Evolutionary conservation across 92 coral and sea anemone species (phyloP), one percentile per base, ranked within the genome.

Genomic region (Montipora capitata): DNA sequence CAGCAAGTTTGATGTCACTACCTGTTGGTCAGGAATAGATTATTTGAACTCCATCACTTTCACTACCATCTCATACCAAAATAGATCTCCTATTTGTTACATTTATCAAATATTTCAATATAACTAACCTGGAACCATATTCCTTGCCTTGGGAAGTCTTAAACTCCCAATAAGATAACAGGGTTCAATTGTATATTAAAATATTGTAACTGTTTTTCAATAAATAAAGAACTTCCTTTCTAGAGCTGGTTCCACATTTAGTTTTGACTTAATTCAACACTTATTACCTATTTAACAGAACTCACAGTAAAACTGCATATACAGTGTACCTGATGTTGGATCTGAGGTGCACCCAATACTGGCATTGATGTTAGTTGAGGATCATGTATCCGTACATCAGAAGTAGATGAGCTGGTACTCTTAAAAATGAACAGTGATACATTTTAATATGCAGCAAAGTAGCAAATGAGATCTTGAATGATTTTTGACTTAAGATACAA

Each of bases 311-410:
- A 17, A 61, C 38, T 61, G 67, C 67, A 61, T 61, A 10, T 61
- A 17, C 10, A 17, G 67, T 16, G 79, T 51, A 74, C 62, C 43
- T 74, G 78, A 17, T 20, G 78, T 69, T 69, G 49, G 67, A 61
- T 61, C 67, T 61, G 67, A 61, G 67, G 67, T 61, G 67, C 67
- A 61, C 20, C 38, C 67, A 61, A 61, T 61, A 61, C 67, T 61
- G 67, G 67, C 67, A 61, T 61, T 61, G 67, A 15, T 61, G 67
- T 61, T 61, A 17, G 67, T 61, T 61, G 67, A 61, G 67, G 67
- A 61, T 61, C 67, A 61, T 61, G 27, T 17, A 17, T 61, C 20
- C 27, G 10, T 61, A 61, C 67, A 61, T 61, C 0, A 13, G 67
- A 15, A 61, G 59, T 54, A 54, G 0, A 54, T 54, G 67, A 61